Evolutionary conservation across 2,888 invertebrate genomes (phyloP).

Genomic region (Cerastoderma edule): DNA sequence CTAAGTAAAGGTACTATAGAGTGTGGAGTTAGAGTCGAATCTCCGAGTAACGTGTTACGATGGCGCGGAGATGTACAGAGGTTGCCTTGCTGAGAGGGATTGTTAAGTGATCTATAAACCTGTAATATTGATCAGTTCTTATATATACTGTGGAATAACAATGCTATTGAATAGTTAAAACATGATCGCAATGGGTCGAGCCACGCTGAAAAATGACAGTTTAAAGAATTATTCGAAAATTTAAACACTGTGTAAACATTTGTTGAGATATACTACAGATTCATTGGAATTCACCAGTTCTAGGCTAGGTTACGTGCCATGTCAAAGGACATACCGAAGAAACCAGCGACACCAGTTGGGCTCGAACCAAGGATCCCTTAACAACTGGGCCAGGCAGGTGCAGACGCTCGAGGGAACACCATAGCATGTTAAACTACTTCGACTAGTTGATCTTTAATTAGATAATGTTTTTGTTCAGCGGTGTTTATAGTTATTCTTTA

Average conservation of each 20-base stretch:
- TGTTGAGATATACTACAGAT: neutral
- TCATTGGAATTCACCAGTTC: neutral
- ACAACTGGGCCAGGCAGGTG: too few species aligned
- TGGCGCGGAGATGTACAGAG: neutral
- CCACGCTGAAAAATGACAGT: neutral
- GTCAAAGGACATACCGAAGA: neutral
- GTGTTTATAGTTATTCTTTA: too few species aligned
- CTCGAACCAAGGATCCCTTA: too few species aligned
- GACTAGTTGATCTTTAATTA: too few species aligned
- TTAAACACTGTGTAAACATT: neutral
- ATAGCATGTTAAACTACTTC: too few species aligned
- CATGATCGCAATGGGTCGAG: neutral
- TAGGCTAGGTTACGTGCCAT: neutral
- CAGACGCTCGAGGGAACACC: too few species aligned
- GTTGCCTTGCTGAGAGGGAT: neutral
- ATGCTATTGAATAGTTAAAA: neutral
- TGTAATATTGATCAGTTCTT: neutral
- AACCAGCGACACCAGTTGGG: neutral
- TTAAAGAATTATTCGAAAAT: neutral
- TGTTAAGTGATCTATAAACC: neutral
- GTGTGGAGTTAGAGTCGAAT: too few species aligned
- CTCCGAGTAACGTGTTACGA: too few species aligned
- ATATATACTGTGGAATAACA: conserved; percentile 1
- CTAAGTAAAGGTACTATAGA: too few species aligned
- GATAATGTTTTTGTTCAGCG: too few species aligned